Conservation (phyloP, 1,140 invertebrate species). For the Metopolophium dirhodum region DNA sequence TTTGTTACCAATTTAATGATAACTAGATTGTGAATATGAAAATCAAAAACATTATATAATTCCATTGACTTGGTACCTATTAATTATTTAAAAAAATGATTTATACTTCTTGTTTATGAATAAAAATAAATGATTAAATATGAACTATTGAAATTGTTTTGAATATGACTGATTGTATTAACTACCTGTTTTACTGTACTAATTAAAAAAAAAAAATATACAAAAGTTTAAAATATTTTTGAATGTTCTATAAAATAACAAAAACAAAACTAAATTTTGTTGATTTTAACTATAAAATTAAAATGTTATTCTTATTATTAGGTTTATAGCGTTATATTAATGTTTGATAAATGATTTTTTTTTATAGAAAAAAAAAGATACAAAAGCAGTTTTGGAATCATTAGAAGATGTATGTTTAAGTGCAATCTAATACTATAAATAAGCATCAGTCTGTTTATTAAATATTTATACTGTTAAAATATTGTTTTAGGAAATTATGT, state of each 20-base stretch:
- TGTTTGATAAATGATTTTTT: conserved; percentile 60
- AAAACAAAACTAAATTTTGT: background rate
- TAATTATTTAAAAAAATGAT: background rate
- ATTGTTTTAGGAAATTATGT: conserved; percentile 73
- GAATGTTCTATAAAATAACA: background rate
- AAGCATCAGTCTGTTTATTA: background rate
- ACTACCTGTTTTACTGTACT: too few species aligned
- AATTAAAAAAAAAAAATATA: too few species aligned
- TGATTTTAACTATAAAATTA: background rate
- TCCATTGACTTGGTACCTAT: background rate
- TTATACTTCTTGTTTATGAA: background rate
- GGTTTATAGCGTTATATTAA: background rate
- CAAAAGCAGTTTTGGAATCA: conserved; percentile 76
- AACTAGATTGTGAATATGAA: background rate
- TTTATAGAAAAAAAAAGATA: conserved; percentile 82
- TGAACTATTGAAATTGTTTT: background rate
- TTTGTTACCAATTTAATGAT: background rate
- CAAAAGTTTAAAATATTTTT: background rate
- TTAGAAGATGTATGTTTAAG: conserved; percentile 69
- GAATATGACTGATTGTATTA: too few species aligned
- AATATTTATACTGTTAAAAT: conserved; percentile 45
- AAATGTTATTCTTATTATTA: background rate
- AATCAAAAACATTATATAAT: background rate
- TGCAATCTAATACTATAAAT: too few species aligned
- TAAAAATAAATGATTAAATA: background rate